phyloP scores from a whole-genome alignment of 2,113 vertebrate genomes.

The Gymnorhina tibicen region DNA sequence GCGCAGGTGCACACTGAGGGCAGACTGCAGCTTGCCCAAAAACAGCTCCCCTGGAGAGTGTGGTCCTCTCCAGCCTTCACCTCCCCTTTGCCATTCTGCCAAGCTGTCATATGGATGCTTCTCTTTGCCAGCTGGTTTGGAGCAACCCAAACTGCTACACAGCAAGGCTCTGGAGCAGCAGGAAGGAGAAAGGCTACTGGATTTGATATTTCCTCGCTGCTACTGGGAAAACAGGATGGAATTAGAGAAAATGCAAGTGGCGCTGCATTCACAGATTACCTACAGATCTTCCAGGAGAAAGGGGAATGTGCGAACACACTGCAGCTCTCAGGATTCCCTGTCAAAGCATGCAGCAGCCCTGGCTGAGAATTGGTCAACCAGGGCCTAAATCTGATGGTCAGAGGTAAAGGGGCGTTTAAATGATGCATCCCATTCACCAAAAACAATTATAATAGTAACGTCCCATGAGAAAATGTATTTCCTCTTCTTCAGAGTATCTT shows the following conservation, averaged over 20 bases:
- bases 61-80: background rate
- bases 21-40: background rate
- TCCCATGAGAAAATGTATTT: background rate
- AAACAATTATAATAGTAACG: background rate
- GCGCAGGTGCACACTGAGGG: background rate
- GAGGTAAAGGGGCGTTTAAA: background rate
- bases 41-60: background rate
- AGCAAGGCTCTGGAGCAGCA: accelerated
- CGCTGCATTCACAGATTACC: background rate
- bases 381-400: background rate
- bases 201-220: background rate
- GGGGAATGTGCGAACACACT: background rate
- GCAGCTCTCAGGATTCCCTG: background rate
- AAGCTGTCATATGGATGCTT: background rate
- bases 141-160: background rate
- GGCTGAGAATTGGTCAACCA: background rate
- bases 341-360: background rate
- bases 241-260: background rate
- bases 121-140: background rate
- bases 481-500: background rate
- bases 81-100: background rate
- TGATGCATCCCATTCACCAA: background rate
- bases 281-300: background rate
- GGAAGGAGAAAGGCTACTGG: background rate
- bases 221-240: background rate